Conservation (phyloP, 2,888 invertebrate species). For the Eupithecia vulgata region DNA sequence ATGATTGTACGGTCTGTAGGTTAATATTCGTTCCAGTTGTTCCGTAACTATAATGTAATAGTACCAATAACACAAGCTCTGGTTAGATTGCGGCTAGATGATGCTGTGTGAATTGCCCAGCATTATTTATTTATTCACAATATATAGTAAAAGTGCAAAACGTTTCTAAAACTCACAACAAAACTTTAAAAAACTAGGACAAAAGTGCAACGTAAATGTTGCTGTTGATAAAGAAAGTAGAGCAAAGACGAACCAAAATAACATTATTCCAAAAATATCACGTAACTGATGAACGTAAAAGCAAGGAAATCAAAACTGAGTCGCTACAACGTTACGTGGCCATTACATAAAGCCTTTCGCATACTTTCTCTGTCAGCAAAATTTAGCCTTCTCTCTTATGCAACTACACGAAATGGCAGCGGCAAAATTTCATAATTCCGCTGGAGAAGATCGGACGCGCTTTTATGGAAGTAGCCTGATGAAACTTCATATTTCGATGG, state of each 20-base stretch:
- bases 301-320: conserved; percentile 82
- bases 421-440: conserved; percentile 82
- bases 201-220: conserved; percentile 9
- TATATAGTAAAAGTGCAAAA: neutral
- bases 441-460: conserved; percentile 72
- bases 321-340: conserved; percentile 77
- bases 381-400: conserved; percentile 80
- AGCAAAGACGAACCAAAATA: conserved; percentile 53
- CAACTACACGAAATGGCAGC: conserved; percentile 79
- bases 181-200: neutral
- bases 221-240: conserved; percentile 30
- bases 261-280: conserved; percentile 69
- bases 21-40: neutral
- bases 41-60: neutral
- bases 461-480: conserved; percentile 68
- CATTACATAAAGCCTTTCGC: conserved; percentile 82
- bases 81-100: neutral
- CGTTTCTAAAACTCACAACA: neutral
- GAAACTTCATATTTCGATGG: conserved; percentile 58
- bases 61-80: neutral
- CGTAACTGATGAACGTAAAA: conserved; percentile 80
- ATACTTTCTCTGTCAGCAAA: conserved; percentile 84
- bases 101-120: neutral
- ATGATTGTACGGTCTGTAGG: neutral
- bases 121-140: neutral